Evolutionary conservation across 2,113 vertebrate genomes (phyloP).

Genomic region (Pipra filicauda): DNA sequence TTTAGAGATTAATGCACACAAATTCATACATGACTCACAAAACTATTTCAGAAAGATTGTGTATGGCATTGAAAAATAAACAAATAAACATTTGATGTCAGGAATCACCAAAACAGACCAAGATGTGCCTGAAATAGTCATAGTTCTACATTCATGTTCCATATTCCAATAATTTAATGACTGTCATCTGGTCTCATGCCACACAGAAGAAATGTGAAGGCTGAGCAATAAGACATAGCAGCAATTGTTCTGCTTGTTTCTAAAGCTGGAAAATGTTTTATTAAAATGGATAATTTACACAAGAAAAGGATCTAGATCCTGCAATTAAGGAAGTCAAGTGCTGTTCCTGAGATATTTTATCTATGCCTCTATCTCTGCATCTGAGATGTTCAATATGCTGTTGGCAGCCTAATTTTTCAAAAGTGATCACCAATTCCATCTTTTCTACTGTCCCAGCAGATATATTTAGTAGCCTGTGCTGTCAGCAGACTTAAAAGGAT

Average conservation of each 20-base stretch:
- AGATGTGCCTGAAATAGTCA: background rate
- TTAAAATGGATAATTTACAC: background rate
- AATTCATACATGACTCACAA: background rate
- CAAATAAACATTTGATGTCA: background rate
- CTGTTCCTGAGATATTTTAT: background rate
- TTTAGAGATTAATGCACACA: background rate
- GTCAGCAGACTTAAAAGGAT: background rate
- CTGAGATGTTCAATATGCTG: background rate
- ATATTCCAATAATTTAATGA: background rate
- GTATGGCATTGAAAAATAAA: background rate
- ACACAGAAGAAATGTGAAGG: background rate
- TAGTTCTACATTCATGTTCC: rapidly evolving
- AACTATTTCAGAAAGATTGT: background rate
- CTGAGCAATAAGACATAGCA: background rate
- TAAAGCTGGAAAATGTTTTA: background rate
- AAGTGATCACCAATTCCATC: background rate
- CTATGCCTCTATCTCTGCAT: background rate
- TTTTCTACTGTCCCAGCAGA: background rate
- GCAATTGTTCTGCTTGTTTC: background rate
- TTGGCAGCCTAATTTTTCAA: background rate
- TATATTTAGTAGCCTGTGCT: background rate
- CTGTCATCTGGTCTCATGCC: background rate
- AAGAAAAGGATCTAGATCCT: background rate
- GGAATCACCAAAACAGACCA: background rate
- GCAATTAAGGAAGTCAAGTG: background rate